Evolutionary conservation across 2,797 vertebrate species (phyloP).

Genomic region (Aplochiton taeniatus): DNA sequence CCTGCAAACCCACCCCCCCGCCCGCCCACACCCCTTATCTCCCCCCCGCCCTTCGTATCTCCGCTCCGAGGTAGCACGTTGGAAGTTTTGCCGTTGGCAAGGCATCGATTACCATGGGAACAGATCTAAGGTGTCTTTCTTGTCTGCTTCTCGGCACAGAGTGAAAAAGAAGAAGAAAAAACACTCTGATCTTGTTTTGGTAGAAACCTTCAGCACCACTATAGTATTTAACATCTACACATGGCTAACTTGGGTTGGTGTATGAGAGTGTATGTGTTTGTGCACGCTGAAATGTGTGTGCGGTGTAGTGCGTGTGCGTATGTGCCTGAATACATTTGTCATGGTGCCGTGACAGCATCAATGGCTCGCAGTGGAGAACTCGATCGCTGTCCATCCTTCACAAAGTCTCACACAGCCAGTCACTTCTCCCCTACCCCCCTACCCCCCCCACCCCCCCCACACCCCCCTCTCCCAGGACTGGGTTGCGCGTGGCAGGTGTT

Average conservation of each 20-base stretch:
- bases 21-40: no score
- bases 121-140: slow-evolving; percentile 57
- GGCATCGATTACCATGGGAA: slow-evolving; percentile 69
- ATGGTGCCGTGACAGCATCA: no score
- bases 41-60: slow-evolving; percentile 13
- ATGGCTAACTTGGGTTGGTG: no score
- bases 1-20: slow-evolving; percentile 6
- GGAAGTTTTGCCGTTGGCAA: slow-evolving; percentile 65
- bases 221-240: no score
- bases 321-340: no score
- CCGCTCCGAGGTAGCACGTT: slow-evolving; percentile 46
- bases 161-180: no score
- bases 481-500: slow-evolving; percentile 77
- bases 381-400: no score
- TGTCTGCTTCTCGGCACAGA: slow-evolving; percentile 12
- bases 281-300: background rate
- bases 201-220: no score
- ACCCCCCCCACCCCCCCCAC: slow-evolving; percentile 29
- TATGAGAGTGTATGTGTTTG: no score
- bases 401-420: no score
- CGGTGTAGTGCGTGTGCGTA: background rate
- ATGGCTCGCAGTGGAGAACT: no score
- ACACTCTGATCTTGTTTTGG: no score
- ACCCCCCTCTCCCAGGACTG: slow-evolving; percentile 66
- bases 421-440: background rate